Evolutionary conservation across 35 echinoderm and acorn worm species (phyloP).

Genomic region (Apostichopus japonicus): DNA sequence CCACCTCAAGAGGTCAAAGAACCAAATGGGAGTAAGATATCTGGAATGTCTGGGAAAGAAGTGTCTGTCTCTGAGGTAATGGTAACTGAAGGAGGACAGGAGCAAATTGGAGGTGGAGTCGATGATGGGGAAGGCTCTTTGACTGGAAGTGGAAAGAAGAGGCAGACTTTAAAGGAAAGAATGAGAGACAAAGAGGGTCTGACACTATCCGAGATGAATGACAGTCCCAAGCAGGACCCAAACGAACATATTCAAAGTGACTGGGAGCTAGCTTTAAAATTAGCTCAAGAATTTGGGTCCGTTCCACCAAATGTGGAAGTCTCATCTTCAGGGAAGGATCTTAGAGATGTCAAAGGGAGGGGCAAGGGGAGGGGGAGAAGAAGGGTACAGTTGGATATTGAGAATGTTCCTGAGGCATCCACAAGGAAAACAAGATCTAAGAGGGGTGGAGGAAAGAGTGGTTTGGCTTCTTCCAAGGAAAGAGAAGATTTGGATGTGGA

Average conservation of each 20-base stretch:
- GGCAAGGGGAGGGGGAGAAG: neutral
- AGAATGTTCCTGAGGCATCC: constrained; percentile 16
- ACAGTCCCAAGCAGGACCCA: neutral
- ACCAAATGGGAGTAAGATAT: neutral
- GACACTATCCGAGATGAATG: neutral
- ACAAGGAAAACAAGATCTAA: neutral
- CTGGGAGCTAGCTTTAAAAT: constrained; percentile 80
- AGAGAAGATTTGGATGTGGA: neutral
- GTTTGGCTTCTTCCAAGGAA: neutral
- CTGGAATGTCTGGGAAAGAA: neutral
- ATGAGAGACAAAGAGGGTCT: constrained; percentile 34
- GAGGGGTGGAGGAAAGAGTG: neutral
- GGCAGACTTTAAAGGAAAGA: neutral
- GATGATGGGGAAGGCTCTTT: constrained; percentile 17
- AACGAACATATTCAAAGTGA: constrained; percentile 69
- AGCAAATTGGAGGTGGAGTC: neutral
- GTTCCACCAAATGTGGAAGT: constrained; percentile 31
- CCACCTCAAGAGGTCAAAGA: neutral
- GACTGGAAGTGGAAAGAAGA: constrained; percentile 23
- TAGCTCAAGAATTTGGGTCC: constrained; percentile 75
- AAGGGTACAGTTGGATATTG: neutral
- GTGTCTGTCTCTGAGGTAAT: neutral
- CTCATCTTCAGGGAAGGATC: neutral
- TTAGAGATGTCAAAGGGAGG: neutral
- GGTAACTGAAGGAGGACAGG: neutral